phyloP scores from a whole-genome alignment of 2,113 vertebrate genomes.

The Pampusana beccarii region DNA sequence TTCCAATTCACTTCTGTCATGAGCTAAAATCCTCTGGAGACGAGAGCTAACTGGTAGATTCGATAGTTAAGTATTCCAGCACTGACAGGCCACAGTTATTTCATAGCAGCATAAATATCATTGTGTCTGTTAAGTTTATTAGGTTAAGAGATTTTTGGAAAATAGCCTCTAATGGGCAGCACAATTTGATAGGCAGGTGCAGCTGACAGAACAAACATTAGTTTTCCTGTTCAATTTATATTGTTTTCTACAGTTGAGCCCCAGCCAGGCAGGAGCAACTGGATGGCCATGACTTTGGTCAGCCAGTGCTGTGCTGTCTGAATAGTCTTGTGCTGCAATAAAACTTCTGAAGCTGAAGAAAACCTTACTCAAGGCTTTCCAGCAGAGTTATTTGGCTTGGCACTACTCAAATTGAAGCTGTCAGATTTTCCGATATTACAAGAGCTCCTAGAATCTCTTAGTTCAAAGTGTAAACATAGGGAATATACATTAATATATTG shows the following conservation, averaged over 20 bases:
- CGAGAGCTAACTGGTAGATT: background rate
- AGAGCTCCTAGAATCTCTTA: background rate
- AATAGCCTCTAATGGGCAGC: slow-evolving; percentile 29
- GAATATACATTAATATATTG: background rate
- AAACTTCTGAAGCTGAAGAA: background rate
- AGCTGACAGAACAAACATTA: slow-evolving; percentile 12
- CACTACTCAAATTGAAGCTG: background rate
- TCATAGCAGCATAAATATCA: background rate
- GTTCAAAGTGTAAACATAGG: background rate
- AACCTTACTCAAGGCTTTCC: background rate
- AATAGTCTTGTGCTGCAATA: background rate
- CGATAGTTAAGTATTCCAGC: slow-evolving; percentile 7
- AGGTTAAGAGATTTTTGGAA: slow-evolving; percentile 45
- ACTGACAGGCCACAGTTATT: slow-evolving; percentile 27
- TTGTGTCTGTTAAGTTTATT: slow-evolving; percentile 3
- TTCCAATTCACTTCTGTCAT: background rate
- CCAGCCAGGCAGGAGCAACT: background rate
- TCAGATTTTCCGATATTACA: background rate
- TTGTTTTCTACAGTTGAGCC: background rate
- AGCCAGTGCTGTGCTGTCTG: background rate
- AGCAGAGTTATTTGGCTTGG: background rate
- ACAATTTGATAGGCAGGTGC: slow-evolving; percentile 35
- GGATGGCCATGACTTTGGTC: background rate
- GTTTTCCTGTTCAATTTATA: slow-evolving; percentile 14
- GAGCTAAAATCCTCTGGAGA: slow-evolving; percentile 40